Evolutionary conservation across 2,888 invertebrate genomes (phyloP), one percentile per base, ranked within the genome.

Genomic region (Tetrapedia diversipes): DNA sequence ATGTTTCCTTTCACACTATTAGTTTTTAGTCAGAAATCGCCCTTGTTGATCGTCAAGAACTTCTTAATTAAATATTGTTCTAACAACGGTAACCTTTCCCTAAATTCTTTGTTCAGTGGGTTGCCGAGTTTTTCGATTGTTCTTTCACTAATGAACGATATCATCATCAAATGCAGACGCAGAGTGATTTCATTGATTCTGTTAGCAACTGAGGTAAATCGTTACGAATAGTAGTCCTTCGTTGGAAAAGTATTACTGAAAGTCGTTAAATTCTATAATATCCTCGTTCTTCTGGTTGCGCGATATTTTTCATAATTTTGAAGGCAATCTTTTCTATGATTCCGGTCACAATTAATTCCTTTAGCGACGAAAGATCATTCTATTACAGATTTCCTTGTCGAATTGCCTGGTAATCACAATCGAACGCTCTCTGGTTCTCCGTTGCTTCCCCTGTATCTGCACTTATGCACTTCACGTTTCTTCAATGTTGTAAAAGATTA

Each of bases 211-310:
- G 16, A 56, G 16, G 22, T 19, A 10, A 14, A 29, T 19, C 6
- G 7, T 8, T 7, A 4, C 8, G 29, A 47, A 24, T 19, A 10
- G 1, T n/a, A 19, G 1, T 29, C 27, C 14, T 29, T 41, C 3
- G n/a, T 19, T 16, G 16, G 10, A 19, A 41, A 16, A 19, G 19
- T 41, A 41, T 19, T 29, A 22, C 7, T 14, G 16, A 14, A 10
- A 29, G 19, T 39, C 19, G 29, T 51, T 22, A 6, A 39, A 51
- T 64, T 29, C 11, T 64, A 51, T 39, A 29, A 51, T 53, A 27
- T 10, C 27, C 27, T 39, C 27, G 37, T 41, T 39, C 22, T 6
- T 11, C 27, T 11, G 10, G 29, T 51, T 19, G 39, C 39, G 16
- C 39, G 14, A 19, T 16, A 8, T 19, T 39, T 27, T 51, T 29